Base-by-base conservation (phyloP, 2,797 vertebrate genomes). In the Lophius americanus region DNA sequence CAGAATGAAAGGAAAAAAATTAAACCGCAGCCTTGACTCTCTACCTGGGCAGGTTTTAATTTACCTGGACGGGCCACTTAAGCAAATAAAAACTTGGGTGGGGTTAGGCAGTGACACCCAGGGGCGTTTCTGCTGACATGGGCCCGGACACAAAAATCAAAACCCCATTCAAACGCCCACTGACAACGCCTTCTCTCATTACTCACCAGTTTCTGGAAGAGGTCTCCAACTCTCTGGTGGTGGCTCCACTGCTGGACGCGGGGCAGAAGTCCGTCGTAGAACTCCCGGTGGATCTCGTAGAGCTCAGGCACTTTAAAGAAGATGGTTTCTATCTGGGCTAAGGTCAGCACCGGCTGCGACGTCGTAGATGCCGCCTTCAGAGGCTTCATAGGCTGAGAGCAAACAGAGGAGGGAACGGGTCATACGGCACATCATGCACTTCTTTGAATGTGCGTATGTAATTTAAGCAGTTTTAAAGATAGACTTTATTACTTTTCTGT, bases 241-340 rank as follows among this genome's bases (percentile, higher is more conserved):
- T 96, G 96, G 81, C 96, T 95, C 97, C 97, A 99, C 85, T 97
- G 96, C 83, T 98, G 97, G 72, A 99, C 96, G 0, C 97, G 94
- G 33, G 97, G 97, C 0, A 96, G 81, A 10, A 99, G 95, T 58
- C 94, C 94, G 0, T 99, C 97, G 0, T 99, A 99, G 89, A 99
- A 99, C 57, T 98, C 97, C 78, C 96, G 96, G 93, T 99, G 98
- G 90, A 98, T 96, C 92, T 98, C 97, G 0, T 96, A 97, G 76
- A 99, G 96, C 88, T 99, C 98, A 84, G 98, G 97, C 93, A 99
- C 97, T 93, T 98, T 98, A 92, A 98, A 99, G 93, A 99, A 99
- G 91, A 99, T 99, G 82, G 96, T 98, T 89, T 99, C 97, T 2
- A 99, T 97, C 93, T 99, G 98, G 81, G 96, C 95, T 68, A 95